Evolutionary conservation across 2,797 vertebrate species (phyloP), one percentile per base, ranked within the genome.

Genomic region (Pseudomugil tenellus): DNA sequence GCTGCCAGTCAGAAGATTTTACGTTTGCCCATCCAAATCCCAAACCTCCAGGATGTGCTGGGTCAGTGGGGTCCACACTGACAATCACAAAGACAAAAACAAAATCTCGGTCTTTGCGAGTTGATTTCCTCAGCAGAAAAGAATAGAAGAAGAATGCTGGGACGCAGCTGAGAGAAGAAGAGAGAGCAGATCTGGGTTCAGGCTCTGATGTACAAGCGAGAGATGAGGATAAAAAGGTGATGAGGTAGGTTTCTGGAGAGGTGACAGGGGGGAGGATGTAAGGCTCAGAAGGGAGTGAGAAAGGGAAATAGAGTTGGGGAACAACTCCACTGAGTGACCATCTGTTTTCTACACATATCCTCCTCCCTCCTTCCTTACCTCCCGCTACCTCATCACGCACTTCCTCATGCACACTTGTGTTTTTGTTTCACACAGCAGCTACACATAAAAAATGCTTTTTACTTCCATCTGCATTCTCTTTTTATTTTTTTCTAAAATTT

Each of bases 261-360:
- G 51, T 86, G 89, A 91, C 90, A 93, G 58, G 77, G 77, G 75
- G 83, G 87, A 61, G 87, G 90, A 88, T 86, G 84, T 60, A 67
- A 84, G 79, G 84, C 83, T 77, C 90, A 92, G 85, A 83, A 87
- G 87, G 80, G 84, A 89, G 84, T 8, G 70, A 76, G 84, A 85
- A 84, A 72, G 67, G 80, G 74, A 83, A 85, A 88, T 73, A 85
- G 89, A 88, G 91, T 72, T 81, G 79, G 89, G 89, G 91, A 93
- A 94, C 92, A 93, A 90, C 91, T 92, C 93, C 90, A 86, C 94
- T 94, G 94, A 90, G 94, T 93, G 89, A 90, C 94, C 94, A 95
- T 95, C 94, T 95, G 94, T 92, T 92, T 91, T 86, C 83, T 86
- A 90, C 90, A 92, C 80, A 21, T 74, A 78, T 57, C 76, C 84